Conservation (phyloP, 1,140 invertebrate genomes). For the Andrena cerasifolii region DNA sequence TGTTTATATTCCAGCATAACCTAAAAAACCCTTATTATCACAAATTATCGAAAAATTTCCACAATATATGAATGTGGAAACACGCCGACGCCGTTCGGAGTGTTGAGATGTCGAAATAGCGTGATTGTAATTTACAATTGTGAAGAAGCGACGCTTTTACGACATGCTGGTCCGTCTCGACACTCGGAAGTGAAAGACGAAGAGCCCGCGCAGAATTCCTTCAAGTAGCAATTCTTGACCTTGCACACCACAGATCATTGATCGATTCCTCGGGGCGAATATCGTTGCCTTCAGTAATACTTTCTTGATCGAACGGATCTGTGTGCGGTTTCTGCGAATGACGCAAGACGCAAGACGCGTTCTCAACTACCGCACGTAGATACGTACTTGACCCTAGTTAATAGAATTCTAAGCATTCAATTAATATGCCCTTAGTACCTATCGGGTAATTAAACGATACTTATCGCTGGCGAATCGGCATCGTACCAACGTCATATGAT, state of each 20-base stretch:
- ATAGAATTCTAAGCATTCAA: constrained; percentile 64
- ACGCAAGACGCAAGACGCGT: constrained; percentile 51
- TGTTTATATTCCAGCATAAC: too few species aligned
- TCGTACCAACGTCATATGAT: neutral
- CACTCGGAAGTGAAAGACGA: neutral
- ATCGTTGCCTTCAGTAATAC: constrained; percentile 9
- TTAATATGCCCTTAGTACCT: constrained; percentile 61
- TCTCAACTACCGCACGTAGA: constrained; percentile 24
- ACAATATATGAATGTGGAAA: too few species aligned
- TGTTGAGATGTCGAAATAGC: too few species aligned
- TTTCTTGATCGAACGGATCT: constrained; percentile 32
- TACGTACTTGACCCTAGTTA: constrained; percentile 61
- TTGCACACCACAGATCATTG: constrained; percentile 27
- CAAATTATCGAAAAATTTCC: too few species aligned
- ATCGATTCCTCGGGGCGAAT: constrained; percentile 26
- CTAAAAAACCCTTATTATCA: too few species aligned
- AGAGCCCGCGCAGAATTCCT: constrained; percentile 18
- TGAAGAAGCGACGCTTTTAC: neutral
- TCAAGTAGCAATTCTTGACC: constrained; percentile 15
- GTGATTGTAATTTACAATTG: too few species aligned
- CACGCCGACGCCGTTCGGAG: too few species aligned
- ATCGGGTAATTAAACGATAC: constrained; percentile 57
- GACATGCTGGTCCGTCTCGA: neutral
- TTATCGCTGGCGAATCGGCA: neutral
- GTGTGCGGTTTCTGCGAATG: constrained; percentile 43